Base-by-base conservation (phyloP, 2,888 invertebrate genomes). In the Stenoptilia bipunctidactyla region DNA sequence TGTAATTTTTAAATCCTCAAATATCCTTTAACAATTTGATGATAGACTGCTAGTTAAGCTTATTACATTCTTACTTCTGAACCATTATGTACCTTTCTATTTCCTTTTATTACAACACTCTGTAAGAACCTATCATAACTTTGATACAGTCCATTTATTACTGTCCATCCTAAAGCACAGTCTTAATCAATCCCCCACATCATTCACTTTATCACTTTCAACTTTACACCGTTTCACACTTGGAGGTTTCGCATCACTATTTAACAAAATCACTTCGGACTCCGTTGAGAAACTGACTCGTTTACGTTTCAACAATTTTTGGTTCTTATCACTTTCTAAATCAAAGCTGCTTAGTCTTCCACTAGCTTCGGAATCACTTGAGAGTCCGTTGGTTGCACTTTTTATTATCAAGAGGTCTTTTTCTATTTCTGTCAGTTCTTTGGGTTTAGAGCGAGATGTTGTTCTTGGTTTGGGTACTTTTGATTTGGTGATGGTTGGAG, bases 321-420 rank as follows among this genome's bases (percentile, higher is more conserved):
- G 52, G 40, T 49, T 54, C 8, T 39, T 47, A 6, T 40, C 45
- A 36, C 52, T 57, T 1, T 71, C 68, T 2, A 53, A 47, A 8
- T 64, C 65, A 0, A 57, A 42, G 36, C 60, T 65, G 13, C 61
- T 64, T 0, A 57, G 41, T 42, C 61, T 47, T 0, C 51, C 47
- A 13, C 54, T 61, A 27, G 57, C 51, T 15, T 80, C 77, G 0
- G 64, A 61, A 34, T 77, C 74, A 13, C 71, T 79, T 0, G 74
- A 71, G 1, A 68, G 40, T 0, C 61, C 57, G 35, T 59, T 72
- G 0, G 74, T 73, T 0, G 82, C 84, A 13, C 58, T 79, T 39
- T 68, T 69, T 1, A 84, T 84, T 1, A 82, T 80, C 0, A 80
- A 45, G 0, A 83, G 50, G 43, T 83, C 83, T 42, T 80, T 79